Percentiles rank a stretch among this genome's conserved stretches.
Evolutionary conservation across 92 coral and sea anemone genomes (phyloP).

Genomic region (Parazoanthus atlanticus): DNA sequence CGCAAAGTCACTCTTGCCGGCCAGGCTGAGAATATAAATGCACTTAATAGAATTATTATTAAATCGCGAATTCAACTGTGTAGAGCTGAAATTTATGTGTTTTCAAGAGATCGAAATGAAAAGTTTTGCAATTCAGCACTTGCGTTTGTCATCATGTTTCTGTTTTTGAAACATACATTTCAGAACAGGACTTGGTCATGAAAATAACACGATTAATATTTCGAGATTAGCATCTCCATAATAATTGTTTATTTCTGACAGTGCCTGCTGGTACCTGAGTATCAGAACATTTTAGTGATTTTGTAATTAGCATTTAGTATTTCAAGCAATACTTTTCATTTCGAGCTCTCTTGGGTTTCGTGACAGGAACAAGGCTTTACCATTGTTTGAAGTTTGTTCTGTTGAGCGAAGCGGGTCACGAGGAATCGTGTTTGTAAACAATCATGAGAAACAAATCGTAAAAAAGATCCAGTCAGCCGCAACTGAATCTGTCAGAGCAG

Average conservation of each 20-base stretch:
- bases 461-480: background rate
- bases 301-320: background rate
- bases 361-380: background rate
- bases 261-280: slow-evolving; percentile 7
- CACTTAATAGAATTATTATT: background rate
- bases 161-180: background rate
- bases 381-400: background rate
- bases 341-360: background rate
- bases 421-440: slow-evolving; percentile 14
- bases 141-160: background rate
- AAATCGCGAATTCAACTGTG: background rate
- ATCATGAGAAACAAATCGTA: background rate
- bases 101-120: background rate
- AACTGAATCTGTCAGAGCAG: no score
- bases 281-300: slow-evolving; percentile 14
- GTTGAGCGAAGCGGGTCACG: background rate
- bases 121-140: background rate
- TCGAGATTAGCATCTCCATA: background rate
- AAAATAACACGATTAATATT: background rate
- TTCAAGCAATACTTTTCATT: background rate
- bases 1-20: background rate
- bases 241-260: background rate
- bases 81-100: background rate
- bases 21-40: background rate
- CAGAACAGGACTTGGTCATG: background rate